phyloP scores from a whole-genome alignment of 2,113 vertebrate species.

The Diadophis punctatus region DNA sequence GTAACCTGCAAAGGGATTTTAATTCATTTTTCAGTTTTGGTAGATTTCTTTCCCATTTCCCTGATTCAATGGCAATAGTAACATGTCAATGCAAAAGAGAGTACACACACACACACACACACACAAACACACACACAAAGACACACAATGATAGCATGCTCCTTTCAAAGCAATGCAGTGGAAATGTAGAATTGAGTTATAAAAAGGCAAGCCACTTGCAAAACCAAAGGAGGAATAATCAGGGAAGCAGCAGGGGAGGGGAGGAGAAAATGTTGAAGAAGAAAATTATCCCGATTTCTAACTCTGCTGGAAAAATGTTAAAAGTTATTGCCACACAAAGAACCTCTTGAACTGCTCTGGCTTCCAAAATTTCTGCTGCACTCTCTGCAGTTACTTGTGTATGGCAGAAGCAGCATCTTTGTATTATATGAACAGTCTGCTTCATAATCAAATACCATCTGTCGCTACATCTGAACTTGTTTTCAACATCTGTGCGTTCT shows the following conservation, averaged over 20 bases:
- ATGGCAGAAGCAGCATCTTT: slow-evolving; percentile 98
- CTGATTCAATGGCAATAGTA: background rate
- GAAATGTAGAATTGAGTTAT: slow-evolving; percentile 38
- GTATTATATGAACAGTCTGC: slow-evolving; percentile 99
- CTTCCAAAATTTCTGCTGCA: slow-evolving; percentile 82
- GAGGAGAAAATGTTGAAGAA: slow-evolving; percentile 49
- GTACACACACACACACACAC: no score
- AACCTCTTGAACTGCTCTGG: slow-evolving; percentile 79
- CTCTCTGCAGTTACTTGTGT: slow-evolving; percentile 94
- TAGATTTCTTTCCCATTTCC: background rate
- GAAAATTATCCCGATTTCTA: slow-evolving; percentile 68
- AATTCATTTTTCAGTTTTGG: background rate
- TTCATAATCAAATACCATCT: slow-evolving; percentile 99
- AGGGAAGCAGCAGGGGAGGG: background rate
- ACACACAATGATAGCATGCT: background rate
- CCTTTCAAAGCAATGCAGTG: slow-evolving; percentile 21
- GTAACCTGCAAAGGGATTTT: background rate
- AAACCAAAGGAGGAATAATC: slow-evolving; percentile 29
- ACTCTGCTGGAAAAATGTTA: slow-evolving; percentile 70
- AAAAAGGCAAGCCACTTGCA: slow-evolving; percentile 28
- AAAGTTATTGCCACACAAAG: slow-evolving; percentile 79
- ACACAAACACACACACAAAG: background rate
- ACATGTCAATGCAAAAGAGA: background rate
- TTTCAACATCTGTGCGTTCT: slow-evolving; percentile 99
- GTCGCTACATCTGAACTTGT: slow-evolving; percentile 99